A percentile compares a stretch with the other conserved stretches of the same genome.
Conservation (phyloP, 2,113 vertebrate species). For the Paratilapia polleni region DNA sequence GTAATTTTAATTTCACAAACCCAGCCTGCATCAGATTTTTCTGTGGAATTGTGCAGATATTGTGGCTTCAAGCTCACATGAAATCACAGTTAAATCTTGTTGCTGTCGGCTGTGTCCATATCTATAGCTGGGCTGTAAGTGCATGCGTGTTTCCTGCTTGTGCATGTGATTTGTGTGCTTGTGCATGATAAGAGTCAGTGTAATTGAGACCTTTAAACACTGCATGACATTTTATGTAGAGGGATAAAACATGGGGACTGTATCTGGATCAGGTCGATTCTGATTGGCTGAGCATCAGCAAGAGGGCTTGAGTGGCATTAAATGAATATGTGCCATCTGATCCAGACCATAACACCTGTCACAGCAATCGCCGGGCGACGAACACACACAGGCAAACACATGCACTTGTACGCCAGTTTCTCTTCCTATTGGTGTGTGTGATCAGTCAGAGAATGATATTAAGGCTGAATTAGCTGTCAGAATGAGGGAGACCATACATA, state of each 20-base stretch:
- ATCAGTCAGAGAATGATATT: slow-evolving; percentile 32
- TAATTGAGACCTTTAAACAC: slow-evolving; percentile 53
- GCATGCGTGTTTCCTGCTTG: not conserved
- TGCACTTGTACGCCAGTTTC: not conserved
- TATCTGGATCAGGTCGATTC: slow-evolving; percentile 1
- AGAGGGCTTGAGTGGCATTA: slow-evolving; percentile 8
- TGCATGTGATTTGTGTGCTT: slow-evolving; percentile 35
- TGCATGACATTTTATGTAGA: slow-evolving; percentile 29
- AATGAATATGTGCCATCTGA: slow-evolving; percentile 38
- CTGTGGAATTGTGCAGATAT: not conserved
- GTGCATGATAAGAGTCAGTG: slow-evolving; percentile 10
- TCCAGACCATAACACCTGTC: slow-evolving; percentile 50
- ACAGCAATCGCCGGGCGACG: not conserved
- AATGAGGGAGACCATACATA: slow-evolving; percentile 15
- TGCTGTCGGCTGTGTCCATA: not conserved
- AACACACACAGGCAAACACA: not conserved
- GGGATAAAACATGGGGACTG: slow-evolving; percentile 3
- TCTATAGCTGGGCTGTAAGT: not conserved
- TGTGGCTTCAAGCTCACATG: not conserved
- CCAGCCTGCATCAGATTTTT: not conserved
- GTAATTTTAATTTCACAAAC: not conserved
- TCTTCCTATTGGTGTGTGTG: not conserved
- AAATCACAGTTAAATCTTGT: not conserved
- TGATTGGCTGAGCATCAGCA: slow-evolving; percentile 16
- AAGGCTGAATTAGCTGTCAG: slow-evolving; percentile 50